These are phyloP conservation scores for Bostrychus sinensis DNA, from an alignment of 2,113 vertebrate species.

Conservation along the genomic window DNA sequence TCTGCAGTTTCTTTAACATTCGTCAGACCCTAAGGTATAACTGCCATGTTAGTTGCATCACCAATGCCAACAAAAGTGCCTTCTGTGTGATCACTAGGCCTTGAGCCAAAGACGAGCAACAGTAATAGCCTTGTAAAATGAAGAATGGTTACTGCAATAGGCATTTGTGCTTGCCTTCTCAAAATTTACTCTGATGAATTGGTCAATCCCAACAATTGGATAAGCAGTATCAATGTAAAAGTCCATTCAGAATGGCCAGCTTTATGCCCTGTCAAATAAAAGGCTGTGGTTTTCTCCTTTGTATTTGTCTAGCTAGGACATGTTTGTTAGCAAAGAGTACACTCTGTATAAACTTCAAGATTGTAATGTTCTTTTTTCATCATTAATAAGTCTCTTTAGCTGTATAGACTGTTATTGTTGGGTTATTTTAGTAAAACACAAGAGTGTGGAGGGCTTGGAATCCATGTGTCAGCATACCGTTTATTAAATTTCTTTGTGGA, in stretches of 20 bases:
- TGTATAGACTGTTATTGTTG: conserved; percentile 77
- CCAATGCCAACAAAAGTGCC: conserved; percentile 80
- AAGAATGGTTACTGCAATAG: conserved; percentile 49
- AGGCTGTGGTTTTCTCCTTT: conserved; percentile 18
- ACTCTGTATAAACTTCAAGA: conserved; percentile 60
- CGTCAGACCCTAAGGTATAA: conserved; percentile 61
- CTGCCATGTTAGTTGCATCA: conserved; percentile 74
- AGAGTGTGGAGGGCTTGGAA: conserved; percentile 61
- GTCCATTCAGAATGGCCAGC: conserved; percentile 32
- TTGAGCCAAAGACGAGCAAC: conserved; percentile 74
- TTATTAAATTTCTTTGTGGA: conserved; percentile 68
- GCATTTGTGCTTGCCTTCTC: conserved; percentile 60
- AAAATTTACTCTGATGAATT: conserved; percentile 54
- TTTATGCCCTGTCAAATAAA: conserved; percentile 35
- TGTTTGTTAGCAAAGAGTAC: conserved; percentile 45
- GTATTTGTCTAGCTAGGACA: conserved; percentile 52
- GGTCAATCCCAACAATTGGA: conserved; percentile 55
- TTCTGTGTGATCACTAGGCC: conserved; percentile 80
- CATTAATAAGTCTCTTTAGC: conserved; percentile 65
- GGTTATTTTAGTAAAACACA: conserved; percentile 61
- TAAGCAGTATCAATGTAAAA: conserved; percentile 33
- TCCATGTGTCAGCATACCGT: conserved; percentile 67
- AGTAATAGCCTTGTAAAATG: conserved; percentile 62
- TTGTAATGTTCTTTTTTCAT: conserved; percentile 57
- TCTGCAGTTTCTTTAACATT: conserved; percentile 46